Evolutionary conservation across 2,888 invertebrate genomes (phyloP).

Genomic region (Arrhopalites spinosus): DNA sequence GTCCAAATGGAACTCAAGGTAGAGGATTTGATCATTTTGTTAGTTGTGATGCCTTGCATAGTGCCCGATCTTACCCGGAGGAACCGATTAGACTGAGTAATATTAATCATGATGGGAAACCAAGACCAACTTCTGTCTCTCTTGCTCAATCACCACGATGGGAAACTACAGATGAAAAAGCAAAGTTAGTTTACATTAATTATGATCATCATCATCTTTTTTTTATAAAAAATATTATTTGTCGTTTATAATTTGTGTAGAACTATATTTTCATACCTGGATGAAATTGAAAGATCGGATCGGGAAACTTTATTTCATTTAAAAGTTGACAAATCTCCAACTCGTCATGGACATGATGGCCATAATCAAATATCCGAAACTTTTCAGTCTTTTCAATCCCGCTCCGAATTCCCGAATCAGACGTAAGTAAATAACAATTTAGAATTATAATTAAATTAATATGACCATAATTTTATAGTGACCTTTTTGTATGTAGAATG

Average conservation of each 20-base stretch:
- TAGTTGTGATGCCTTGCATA: neutral
- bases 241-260: slow-evolving; percentile 29
- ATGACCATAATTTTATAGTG: neutral
- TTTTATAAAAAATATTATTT: neutral
- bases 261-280: slow-evolving; percentile 69
- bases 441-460: neutral
- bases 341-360: neutral
- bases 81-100: neutral
- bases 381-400: neutral
- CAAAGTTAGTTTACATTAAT: slow-evolving; percentile 8
- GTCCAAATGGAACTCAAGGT: neutral
- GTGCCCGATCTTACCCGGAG: slow-evolving; percentile 7
- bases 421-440: slow-evolving; percentile 14
- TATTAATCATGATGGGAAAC: neutral
- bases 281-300: slow-evolving; percentile 66
- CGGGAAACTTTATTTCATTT: slow-evolving; percentile 48
- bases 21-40: neutral
- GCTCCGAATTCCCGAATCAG: slow-evolving; percentile 14
- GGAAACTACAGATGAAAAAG: slow-evolving; percentile 6
- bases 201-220: neutral
- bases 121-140: neutral
- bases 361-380: neutral
- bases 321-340: slow-evolving; percentile 24
- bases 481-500: slow-evolving; percentile 59
- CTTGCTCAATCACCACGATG: neutral